Base-by-base conservation (phyloP, 2,888 invertebrate genomes). In the Lasioglossum marginatum region DNA sequence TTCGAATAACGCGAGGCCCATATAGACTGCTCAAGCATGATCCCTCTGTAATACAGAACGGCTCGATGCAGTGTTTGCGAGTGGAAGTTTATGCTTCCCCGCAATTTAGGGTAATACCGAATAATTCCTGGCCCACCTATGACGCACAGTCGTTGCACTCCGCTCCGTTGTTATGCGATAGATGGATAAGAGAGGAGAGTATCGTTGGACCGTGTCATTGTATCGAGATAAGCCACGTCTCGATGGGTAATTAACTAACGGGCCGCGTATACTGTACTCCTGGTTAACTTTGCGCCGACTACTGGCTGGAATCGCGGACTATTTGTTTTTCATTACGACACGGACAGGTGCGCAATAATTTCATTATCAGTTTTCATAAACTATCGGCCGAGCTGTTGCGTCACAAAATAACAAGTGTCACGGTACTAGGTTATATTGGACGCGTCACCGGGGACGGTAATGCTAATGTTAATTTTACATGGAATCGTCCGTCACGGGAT, bases 211-310 rank as follows among this genome's bases (percentile, higher is more conserved):
- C 83, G 70, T 85, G 73, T 66, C 76, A 68, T 85, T 83, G 81
- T 91, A 90, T 89, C 89, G 83, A 86, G 89, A 89, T 90, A 90
- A 91, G 86, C 90, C 85, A 80, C 80, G 88, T 83, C 87, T 83
- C 84, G 88, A 81, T 84, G 86, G 81, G 86, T 92, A 92, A 93
- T 93, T 92, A 92, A 90, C 89, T 89, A 90, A 92, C 91, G 89
- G 87, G 87, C 88, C 80, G 82, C 87, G 83, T 85, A 88, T 86
- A 88, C 89, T 87, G 82, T 87, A 77, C 88, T 81, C 87, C 74
- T 77, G 88, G 79, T 72, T 78, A 82, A 85, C 81, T 87, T 81
- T 86, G 82, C 80, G 68, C 23, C 12, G 37, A n/a, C 37, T 10
- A 60, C 14, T 27, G 27, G 37, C 37, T 40, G 23, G 12, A 23